These are phyloP conservation scores for Clarias gariepinus DNA, from an alignment of 2,113 vertebrate genomes.

Conservation along the genomic window DNA sequence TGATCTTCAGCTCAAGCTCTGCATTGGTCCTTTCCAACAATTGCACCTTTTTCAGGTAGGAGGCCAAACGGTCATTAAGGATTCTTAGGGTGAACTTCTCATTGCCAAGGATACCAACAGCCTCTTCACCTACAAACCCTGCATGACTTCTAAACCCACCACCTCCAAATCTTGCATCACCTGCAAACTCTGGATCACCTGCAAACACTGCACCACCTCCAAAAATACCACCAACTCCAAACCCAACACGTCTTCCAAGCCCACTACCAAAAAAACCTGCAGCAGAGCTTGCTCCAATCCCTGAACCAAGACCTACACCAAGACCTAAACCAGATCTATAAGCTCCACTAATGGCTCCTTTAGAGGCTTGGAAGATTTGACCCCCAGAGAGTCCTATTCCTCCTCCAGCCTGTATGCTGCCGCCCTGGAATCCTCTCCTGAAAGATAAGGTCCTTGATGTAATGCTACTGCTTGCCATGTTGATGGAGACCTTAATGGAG, in stretches of 20 bases:
- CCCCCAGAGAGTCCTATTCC: conserved; percentile 35
- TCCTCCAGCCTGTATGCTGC: conserved; percentile 41
- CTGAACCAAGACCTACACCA: conserved; percentile 7
- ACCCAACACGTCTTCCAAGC: not conserved
- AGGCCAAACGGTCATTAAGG: conserved; percentile 72
- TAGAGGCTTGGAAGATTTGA: conserved; percentile 52
- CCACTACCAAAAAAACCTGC: not conserved
- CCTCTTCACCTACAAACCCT: not conserved
- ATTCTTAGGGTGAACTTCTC: conserved; percentile 74
- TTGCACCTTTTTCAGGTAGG: conserved; percentile 72
- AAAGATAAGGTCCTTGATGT: conserved; percentile 19
- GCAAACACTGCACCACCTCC: not conserved
- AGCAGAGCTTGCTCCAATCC: not conserved
- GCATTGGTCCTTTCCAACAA: conserved; percentile 68
- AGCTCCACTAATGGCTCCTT: not conserved
- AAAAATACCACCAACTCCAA: not conserved
- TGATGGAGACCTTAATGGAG: conserved; percentile 8
- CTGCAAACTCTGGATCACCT: too few relatives aligned
- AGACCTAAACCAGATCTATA: not conserved
- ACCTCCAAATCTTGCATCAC: not conserved
- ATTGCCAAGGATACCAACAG: conserved; percentile 48
- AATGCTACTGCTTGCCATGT: conserved; percentile 20
- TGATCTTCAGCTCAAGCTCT: conserved; percentile 72
- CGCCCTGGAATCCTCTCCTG: conserved; percentile 2
- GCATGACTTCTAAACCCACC: not conserved